Base-by-base conservation (phyloP, 1,140 invertebrate genomes). In the Leptinotarsa defecta region DNA sequence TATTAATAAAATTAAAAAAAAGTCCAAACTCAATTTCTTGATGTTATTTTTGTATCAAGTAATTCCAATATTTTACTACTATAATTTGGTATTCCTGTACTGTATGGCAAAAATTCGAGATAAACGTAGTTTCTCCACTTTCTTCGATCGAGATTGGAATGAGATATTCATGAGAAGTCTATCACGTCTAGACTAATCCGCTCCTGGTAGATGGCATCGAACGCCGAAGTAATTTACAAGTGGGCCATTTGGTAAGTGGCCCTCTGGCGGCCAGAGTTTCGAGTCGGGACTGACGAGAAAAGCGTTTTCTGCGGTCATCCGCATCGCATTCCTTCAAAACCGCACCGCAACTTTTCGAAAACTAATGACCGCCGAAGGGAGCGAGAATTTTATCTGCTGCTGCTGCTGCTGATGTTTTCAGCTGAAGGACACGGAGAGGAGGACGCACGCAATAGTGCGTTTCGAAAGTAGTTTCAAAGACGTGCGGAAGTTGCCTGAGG, bases 271-370 rank as follows among this genome's bases (percentile, higher is more conserved):
- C 52, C 52, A 15, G 52, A 57, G 52, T 57, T 57, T 19, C 52
- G n/a, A 57, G 52, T 57, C 52, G 52, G 52, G n/a, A 57, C 34
- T 8, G 8, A 43, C 52, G 52, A 19, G 52, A 57, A 57, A 57
- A 57, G 52, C 52, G n/a, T 57, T 43, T 57, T 57, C 52, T 57
- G 52, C 52, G 52, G 52, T 57, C 52, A 19, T 57, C 52, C 52
- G 52, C 52, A 57, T 17, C 52, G 52, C 52, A 57, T 57, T 57
- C 52, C 52, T 15, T 19, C 52, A 57, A 57, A 57, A 57, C 52
- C 52, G 17, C 52, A 19, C 15, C 52, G 15, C 52, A 57, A 57
- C 52, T 57, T 57, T 57, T 57, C 52, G 52, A 57, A 57, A 57
- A 15, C 15, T 15, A 57, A 57, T 57, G 52, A 57, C 52, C 13